Base-by-base conservation (phyloP, 2,888 invertebrate species). In the Notodonta dromedarius region DNA sequence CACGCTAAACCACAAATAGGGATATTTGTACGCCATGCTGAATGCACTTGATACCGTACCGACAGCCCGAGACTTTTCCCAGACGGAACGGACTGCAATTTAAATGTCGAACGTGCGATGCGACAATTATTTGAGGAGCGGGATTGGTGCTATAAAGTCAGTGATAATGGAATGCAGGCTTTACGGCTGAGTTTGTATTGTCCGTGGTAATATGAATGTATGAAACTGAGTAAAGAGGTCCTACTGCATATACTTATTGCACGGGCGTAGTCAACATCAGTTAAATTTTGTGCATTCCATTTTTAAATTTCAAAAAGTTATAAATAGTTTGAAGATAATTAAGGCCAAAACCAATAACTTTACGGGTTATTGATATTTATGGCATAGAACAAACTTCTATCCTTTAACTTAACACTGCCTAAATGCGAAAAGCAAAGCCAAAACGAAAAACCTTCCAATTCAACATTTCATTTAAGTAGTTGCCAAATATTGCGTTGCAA, bases 11-110 rank as follows among this genome's bases (percentile, higher is more conserved):
- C 71, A 62, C 74, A 77, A 80, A 80, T 80, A 73, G 70, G 67
- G 72, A 69, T 80, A 83, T 84, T 83, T 74, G 79, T 83, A 83
- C 75, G 74, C 84, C 66, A 11, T 16, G 14, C 35, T 46, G 50
- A 35, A 51, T 58, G 60, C 67, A 58, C 56, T 59, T 42, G 40
- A 40, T 52, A 48, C 35, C 39, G 54, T 52, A 48, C 35, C 32
- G 54, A 62, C 63, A 62, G 44, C 59, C 67, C 13, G 13, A 79
- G 77, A 78, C 79, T 60, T 71, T 81, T 80, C 82, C 78, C 80
- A 83, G 82, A 79, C 79, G 56, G 51, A 62, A 64, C 68, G 74
- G 69, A 73, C 65, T 65, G 76, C 69, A 77, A 83, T 83, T 83
- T 75, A 78, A 79, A 82, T 82, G 80, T 76, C 54, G 54, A 32